Evolutionary conservation across 2,113 vertebrate species (phyloP).

Genomic region (Paedocypris sp.): DNA sequence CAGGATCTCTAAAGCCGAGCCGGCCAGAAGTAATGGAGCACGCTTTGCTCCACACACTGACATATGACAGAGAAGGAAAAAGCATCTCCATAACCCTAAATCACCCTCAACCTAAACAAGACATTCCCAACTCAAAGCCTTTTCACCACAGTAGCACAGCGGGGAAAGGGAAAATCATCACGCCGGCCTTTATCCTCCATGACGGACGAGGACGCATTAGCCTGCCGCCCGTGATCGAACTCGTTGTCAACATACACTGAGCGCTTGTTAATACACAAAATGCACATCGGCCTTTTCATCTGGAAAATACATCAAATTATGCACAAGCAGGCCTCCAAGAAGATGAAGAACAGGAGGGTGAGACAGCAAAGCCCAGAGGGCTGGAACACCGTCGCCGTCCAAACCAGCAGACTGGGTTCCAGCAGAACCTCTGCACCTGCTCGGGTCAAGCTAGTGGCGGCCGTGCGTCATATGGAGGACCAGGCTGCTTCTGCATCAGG

Average conservation of each 20-base stretch:
- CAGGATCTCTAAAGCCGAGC: slow-evolving; percentile 1
- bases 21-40: slow-evolving; percentile 1
- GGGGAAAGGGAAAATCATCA: slow-evolving; percentile 1
- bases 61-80: slow-evolving; percentile 25
- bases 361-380: slow-evolving; percentile 12
- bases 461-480: not conserved
- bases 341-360: slow-evolving; percentile 9
- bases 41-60: not conserved
- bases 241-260: not conserved
- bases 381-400: not conserved
- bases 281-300: not conserved
- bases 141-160: slow-evolving; percentile 18
- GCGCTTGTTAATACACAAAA: not conserved
- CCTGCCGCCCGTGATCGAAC: not conserved
- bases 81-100: slow-evolving; percentile 5
- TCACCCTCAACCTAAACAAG: slow-evolving; percentile 20
- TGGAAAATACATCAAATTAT: not conserved
- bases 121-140: slow-evolving; percentile 2
- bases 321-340: not conserved
- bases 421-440: slow-evolving; percentile 3
- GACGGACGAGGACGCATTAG: not conserved
- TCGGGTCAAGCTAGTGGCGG: not conserved
- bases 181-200: not conserved
- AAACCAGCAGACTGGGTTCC: not conserved
- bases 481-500: not conserved